These are phyloP conservation scores for Hephaestus fuliginosus DNA, from an alignment of 2,797 vertebrate species.

Conservation along the genomic window DNA sequence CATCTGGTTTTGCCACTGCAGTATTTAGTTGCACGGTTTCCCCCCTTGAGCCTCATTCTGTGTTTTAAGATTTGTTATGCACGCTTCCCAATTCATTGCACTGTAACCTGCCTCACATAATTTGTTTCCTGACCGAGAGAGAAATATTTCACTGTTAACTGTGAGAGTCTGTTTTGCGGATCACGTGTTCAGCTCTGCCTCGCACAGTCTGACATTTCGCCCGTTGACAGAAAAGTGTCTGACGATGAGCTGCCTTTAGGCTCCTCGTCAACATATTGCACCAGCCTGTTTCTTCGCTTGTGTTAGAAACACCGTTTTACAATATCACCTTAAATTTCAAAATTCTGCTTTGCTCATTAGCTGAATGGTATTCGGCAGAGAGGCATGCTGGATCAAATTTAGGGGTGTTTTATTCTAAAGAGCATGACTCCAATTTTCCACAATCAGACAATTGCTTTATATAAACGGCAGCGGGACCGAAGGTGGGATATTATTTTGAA, in stretches of 20 bases:
- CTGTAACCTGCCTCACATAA: slow-evolving; percentile 17
- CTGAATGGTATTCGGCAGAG: slow-evolving; percentile 28
- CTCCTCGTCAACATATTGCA: slow-evolving; percentile 3
- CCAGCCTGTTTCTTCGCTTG: not conserved
- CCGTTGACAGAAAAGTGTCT: slow-evolving; percentile 23
- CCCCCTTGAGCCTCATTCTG: slow-evolving; percentile 24
- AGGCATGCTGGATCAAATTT: slow-evolving; percentile 37
- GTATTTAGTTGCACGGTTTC: slow-evolving; percentile 10
- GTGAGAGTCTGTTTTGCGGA: slow-evolving; percentile 16
- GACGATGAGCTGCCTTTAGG: slow-evolving; percentile 5
- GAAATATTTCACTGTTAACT: slow-evolving; percentile 53
- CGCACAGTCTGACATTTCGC: not conserved
- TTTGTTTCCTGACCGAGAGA: slow-evolving; percentile 23
- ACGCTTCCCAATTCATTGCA: slow-evolving; percentile 19
- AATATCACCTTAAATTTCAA: slow-evolving; percentile 14
- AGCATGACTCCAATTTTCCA: slow-evolving; percentile 60
- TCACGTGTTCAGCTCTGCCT: not conserved
- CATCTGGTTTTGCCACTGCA: slow-evolving; percentile 65
- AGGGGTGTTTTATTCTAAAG: slow-evolving; percentile 43
- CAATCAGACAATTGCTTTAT: slow-evolving; percentile 24
- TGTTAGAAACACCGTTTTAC: slow-evolving; percentile 10
- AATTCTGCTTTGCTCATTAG: slow-evolving; percentile 39
- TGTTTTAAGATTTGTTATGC: slow-evolving; percentile 45
- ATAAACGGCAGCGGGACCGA: slow-evolving; percentile 7
- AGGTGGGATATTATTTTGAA: slow-evolving; percentile 35